These are phyloP conservation scores for Gambusia holbrooki DNA, from an alignment of 2,113 vertebrate genomes.

Conservation along the genomic window DNA sequence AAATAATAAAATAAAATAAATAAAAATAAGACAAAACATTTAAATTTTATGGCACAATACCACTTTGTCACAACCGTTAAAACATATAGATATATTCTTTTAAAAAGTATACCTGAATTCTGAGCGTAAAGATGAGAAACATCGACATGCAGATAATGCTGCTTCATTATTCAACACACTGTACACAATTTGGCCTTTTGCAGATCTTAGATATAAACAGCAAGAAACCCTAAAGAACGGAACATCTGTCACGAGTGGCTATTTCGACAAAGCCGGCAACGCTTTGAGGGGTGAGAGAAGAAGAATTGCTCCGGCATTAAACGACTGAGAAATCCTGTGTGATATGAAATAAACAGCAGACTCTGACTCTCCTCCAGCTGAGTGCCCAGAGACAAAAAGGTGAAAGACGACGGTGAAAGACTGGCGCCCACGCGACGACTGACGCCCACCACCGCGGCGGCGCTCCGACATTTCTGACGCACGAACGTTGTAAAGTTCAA, in stretches of 20 bases:
- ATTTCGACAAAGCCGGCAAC: constrained; percentile 39
- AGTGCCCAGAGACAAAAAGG: constrained; percentile 36
- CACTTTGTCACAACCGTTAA: constrained; percentile 60
- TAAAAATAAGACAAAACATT: constrained; percentile 1
- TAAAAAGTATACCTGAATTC: constrained; percentile 40
- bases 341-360: constrained; percentile 31
- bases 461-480: constrained; percentile 33
- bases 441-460: constrained; percentile 24
- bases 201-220: constrained; percentile 63
- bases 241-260: constrained; percentile 65
- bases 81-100: constrained; percentile 12
- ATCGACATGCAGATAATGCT: constrained; percentile 63
- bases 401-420: constrained; percentile 23
- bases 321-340: not conserved
- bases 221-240: constrained; percentile 69
- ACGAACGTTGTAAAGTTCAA: constrained; percentile 50
- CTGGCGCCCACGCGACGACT: constrained; percentile 22
- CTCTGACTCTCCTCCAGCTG: constrained; percentile 22
- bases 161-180: constrained; percentile 57
- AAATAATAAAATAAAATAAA: constrained; percentile 4
- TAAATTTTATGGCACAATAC: constrained; percentile 58
- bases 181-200: constrained; percentile 54
- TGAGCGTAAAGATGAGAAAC: constrained; percentile 59
- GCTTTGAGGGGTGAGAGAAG: constrained; percentile 5
- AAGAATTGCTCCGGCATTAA: constrained; percentile 9